Evolutionary conservation across 2,888 invertebrate genomes (phyloP).

Genomic region (Gisinianus flammeolus): DNA sequence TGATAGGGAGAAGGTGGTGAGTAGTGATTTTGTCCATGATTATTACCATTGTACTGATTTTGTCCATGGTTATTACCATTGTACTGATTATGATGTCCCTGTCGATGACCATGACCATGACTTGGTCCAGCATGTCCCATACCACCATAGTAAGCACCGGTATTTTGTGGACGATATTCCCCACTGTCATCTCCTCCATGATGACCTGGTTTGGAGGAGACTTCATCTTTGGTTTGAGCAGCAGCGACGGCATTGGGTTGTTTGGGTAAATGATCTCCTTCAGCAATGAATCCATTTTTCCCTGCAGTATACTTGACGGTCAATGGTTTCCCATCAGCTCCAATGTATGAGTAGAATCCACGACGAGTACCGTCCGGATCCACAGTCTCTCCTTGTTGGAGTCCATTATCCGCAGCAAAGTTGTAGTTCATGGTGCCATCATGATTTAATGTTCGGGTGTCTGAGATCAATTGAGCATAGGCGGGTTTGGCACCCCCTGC

Average conservation of each 20-base stretch:
- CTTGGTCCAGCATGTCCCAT: slow-evolving; percentile 12
- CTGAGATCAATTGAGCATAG: slow-evolving; percentile 64
- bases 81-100: neutral
- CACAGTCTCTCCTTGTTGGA: slow-evolving; percentile 72
- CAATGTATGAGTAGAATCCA: slow-evolving; percentile 71
- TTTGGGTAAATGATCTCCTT: slow-evolving; percentile 55
- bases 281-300: slow-evolving; percentile 59
- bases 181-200: slow-evolving; percentile 18
- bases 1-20: slow-evolving; percentile 37
- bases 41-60: neutral
- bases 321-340: slow-evolving; percentile 71
- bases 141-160: slow-evolving; percentile 35
- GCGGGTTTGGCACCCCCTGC: slow-evolving; percentile 46
- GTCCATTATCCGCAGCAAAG: slow-evolving; percentile 72
- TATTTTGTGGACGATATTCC: neutral
- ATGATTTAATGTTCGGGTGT: slow-evolving; percentile 70
- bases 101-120: slow-evolving; percentile 13
- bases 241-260: slow-evolving; percentile 53
- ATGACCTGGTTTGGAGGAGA: neutral
- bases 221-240: slow-evolving; percentile 46
- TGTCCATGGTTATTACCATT: neutral
- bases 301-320: slow-evolving; percentile 67
- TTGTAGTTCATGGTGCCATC: slow-evolving; percentile 73
- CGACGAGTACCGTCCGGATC: slow-evolving; percentile 72
- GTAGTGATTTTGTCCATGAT: slow-evolving; percentile 8